Conservation (phyloP, 1,140 invertebrate species). For the Drosophila santomea region DNA sequence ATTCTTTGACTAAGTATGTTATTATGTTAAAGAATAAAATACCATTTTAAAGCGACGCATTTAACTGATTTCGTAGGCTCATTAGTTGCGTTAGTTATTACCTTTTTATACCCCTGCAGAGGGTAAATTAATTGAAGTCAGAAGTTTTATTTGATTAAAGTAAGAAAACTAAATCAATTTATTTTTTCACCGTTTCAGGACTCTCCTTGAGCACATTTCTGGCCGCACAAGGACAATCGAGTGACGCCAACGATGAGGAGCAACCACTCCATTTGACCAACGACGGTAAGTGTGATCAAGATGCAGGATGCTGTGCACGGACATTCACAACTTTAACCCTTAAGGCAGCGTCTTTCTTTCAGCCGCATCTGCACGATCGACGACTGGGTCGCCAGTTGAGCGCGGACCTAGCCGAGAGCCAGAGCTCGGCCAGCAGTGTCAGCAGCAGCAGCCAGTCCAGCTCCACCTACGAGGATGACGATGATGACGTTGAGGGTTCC, state of each 20-base stretch:
- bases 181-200: constrained; percentile 13
- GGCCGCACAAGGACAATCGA: background rate
- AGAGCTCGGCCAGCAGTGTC: constrained; percentile 40
- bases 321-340: constrained; percentile 84
- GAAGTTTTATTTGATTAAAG: no score
- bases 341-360: constrained; percentile 85
- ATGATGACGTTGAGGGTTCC: constrained; percentile 65
- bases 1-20: no score
- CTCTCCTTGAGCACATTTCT: constrained; percentile 17
- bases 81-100: no score
- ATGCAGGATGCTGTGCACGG: constrained; percentile 40
- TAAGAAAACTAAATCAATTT: background rate
- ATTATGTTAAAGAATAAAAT: no score
- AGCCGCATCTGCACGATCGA: constrained; percentile 72
- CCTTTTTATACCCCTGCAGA: no score
- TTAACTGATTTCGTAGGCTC: no score
- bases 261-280: constrained; percentile 73
- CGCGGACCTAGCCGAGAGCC: constrained; percentile 38
- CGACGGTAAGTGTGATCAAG: constrained; percentile 70
- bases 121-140: no score
- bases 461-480: constrained; percentile 51
- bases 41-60: no score
- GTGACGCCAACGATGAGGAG: constrained; percentile 55
- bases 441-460: constrained; percentile 50
- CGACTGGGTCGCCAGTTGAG: constrained; percentile 69